Base-by-base conservation (phyloP, 2,797 vertebrate species). In the Jordanella pulchra region DNA sequence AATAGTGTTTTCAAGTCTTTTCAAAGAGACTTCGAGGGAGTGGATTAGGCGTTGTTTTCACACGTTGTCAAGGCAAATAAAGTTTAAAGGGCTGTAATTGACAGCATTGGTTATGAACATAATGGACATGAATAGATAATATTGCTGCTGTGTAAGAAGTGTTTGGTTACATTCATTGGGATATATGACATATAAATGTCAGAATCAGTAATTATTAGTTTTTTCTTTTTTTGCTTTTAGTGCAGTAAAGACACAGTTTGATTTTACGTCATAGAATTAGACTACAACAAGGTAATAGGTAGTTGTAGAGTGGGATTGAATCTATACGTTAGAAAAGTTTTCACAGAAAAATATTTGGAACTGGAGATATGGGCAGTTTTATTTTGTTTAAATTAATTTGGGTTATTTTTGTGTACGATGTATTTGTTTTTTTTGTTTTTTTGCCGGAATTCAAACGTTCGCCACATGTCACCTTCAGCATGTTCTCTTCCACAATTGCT, bases 1-100 rank as follows among this genome's bases (percentile, higher is more conserved):
- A 85, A 88, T 69, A 73, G 1, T 9, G 63, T 87, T 81, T 89
- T 82, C 75, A 45, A 18, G 76, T 68, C 65, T 78, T 79, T 39
- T 83, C 42, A 79, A 78, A 83, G 75, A 77, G 61, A 67, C 55
- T 65, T 51, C 30, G 77, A 67, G 80, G 71, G 76, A 27, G 76
- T 66, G 77, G 76, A 78, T 82, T 81, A 85, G 87, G 76, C 73
- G 70, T 58, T 69, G 70, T 86, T 87, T 89, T 89, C 83, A 85
- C 85, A 78, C 83, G 60, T 81, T 60, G 71, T 84, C 85, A 78
- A 63, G 69, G 44, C 77, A 45, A 35, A 65, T 75, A 69, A 66
- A 71, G 68, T 75, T 79, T 63, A 72, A 78, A 79, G 64, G 74
- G 32, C 21, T 63, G 2, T 76, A 87, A 86, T 78, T 85, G 88